Conservation (phyloP, 1,140 invertebrate species). For the Scaptomyza hsui region DNA sequence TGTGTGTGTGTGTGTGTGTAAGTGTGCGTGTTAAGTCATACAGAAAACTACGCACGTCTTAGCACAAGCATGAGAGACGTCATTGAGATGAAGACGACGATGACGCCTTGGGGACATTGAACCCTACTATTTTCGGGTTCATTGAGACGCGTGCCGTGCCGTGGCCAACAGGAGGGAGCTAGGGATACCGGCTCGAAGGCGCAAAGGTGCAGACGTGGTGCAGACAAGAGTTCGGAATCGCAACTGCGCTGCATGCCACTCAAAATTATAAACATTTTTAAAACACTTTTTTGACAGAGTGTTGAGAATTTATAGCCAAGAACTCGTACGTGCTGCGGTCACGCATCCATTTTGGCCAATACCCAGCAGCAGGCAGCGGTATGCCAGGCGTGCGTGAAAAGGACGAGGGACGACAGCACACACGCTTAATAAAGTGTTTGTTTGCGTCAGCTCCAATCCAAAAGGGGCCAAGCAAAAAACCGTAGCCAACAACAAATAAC, state of each 20-base stretch:
- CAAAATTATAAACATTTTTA: constrained; percentile 80
- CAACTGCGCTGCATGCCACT: constrained; percentile 36
- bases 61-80: constrained; percentile 42
- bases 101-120: constrained; percentile 72
- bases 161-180: constrained; percentile 32
- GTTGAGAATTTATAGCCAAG: constrained; percentile 69
- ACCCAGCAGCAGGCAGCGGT: constrained; percentile 4
- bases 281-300: constrained; percentile 65
- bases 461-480: not conserved
- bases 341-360: constrained; percentile 63
- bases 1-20: constrained; percentile 27
- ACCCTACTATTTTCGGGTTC: constrained; percentile 44
- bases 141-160: constrained; percentile 51
- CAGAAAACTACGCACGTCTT: constrained; percentile 76
- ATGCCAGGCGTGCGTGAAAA: constrained; percentile 44
- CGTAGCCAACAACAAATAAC: not conserved
- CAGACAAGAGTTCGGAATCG: constrained; percentile 28
- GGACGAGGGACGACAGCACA: constrained; percentile 26
- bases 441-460: constrained; percentile 49
- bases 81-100: constrained; percentile 56
- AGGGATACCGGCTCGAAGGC: constrained; percentile 30
- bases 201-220: constrained; percentile 74
- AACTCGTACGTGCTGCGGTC: constrained; percentile 72
- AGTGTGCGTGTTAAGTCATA: constrained; percentile 59
- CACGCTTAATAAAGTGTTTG: constrained; percentile 67